Conservation (phyloP, 2,113 vertebrate species). For the Prolemur simus region DNA sequence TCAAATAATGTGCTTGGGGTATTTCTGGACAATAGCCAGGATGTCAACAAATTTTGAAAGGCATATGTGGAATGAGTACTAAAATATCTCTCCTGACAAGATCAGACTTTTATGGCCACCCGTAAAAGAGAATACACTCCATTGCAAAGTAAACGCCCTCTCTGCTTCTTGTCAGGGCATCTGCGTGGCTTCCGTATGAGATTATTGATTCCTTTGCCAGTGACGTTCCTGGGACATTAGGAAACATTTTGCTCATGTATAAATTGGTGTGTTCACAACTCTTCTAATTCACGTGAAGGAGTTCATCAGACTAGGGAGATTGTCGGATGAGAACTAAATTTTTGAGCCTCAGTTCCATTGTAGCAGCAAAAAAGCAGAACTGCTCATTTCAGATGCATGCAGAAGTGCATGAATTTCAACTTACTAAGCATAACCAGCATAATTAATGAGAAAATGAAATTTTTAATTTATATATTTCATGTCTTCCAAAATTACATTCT, state of each 20-base stretch:
- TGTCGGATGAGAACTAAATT: not conserved
- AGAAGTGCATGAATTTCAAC: not conserved
- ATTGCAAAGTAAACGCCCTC: not conserved
- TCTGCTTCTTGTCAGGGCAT: not conserved
- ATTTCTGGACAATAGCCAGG: not conserved
- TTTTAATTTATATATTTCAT: conserved; percentile 36
- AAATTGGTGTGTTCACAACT: not conserved
- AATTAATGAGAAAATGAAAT: not conserved
- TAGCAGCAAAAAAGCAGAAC: not conserved
- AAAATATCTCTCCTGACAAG: not conserved
- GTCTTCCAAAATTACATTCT: conserved; percentile 38
- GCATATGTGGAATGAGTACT: not conserved
- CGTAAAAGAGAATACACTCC: not conserved
- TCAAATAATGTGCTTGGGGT: not conserved
- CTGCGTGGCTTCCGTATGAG: not conserved
- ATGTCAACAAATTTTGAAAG: conserved; percentile 26
- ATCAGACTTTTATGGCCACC: not conserved
- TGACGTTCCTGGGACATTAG: not conserved
- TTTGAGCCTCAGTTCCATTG: not conserved
- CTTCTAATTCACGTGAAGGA: not conserved
- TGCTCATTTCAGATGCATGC: not conserved
- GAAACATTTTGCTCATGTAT: not conserved
- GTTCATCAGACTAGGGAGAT: not conserved
- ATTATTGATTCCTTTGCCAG: not conserved
- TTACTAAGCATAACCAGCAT: not conserved